Percentiles rank a stretch among this genome's conserved stretches.
These are phyloP conservation scores for Gisinianus flammeolus DNA, from an alignment of 2,888 invertebrate species.

Conservation along the genomic window DNA sequence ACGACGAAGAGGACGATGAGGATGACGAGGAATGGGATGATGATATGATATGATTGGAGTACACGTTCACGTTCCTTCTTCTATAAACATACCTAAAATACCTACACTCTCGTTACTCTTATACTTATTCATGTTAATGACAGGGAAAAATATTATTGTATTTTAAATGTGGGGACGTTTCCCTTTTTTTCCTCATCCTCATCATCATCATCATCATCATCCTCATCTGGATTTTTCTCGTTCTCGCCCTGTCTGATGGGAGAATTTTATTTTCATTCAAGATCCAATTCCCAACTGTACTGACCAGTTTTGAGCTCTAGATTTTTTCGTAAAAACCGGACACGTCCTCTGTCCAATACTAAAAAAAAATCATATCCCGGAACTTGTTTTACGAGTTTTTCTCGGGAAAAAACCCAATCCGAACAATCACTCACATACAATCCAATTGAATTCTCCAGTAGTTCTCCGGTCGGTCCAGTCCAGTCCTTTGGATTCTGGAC, in stretches of 20 bases:
- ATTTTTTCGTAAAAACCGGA: neutral
- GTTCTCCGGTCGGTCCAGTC: neutral
- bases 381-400: conserved; percentile 49
- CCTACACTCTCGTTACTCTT: neutral
- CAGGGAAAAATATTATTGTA: neutral
- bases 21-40: neutral
- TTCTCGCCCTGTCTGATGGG: no score
- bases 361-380: neutral
- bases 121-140: neutral
- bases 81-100: neutral
- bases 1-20: neutral
- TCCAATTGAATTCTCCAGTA: neutral
- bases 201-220: no score
- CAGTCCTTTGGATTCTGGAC: neutral
- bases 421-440: conserved; percentile 15
- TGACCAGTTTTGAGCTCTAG: conserved; percentile 36
- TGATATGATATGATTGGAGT: neutral
- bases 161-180: neutral
- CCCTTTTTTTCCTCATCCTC: neutral
- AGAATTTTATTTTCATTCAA: neutral
- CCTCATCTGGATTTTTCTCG: neutral
- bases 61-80: neutral
- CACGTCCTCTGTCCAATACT: neutral
- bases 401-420: conserved; percentile 41
- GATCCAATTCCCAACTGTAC: neutral